Conservation (phyloP, 2,797 vertebrate species). For the Melanotaenia nigrans region DNA sequence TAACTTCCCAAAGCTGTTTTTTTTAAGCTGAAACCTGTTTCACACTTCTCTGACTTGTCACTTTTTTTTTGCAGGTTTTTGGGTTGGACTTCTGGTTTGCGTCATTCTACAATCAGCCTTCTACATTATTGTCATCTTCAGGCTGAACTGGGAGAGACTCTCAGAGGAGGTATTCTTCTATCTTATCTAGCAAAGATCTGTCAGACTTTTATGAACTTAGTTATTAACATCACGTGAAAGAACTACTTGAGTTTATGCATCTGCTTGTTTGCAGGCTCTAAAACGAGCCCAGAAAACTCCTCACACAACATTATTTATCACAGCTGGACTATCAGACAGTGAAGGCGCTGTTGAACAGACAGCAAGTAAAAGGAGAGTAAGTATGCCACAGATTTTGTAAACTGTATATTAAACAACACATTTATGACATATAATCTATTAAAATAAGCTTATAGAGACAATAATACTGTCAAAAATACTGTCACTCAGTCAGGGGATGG, state of each 20-base stretch:
- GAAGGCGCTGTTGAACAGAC: conserved; percentile 14
- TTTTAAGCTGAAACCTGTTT: not conserved
- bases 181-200: not conserved
- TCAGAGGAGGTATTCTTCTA: conserved; percentile 56
- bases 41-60: not conserved
- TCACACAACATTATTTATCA: conserved; percentile 17
- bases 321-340: conserved; percentile 3
- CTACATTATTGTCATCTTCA: conserved; percentile 84
- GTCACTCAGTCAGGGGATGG: conserved; percentile 52
- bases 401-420: not conserved
- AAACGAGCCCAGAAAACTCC: conserved; percentile 58
- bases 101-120: conserved; percentile 84
- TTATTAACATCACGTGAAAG: not conserved
- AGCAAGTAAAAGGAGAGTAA: conserved; percentile 29
- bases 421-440: not conserved
- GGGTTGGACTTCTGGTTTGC: conserved; percentile 88
- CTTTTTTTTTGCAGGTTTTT: conserved; percentile 83
- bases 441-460: not conserved
- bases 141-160: conserved; percentile 63
- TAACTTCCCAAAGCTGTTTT: not conserved
- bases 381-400: not conserved
- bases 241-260: conserved; percentile 2
- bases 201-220: not conserved
- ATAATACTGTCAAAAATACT: not conserved
- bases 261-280: conserved; percentile 62